Percentiles rank a stretch among this genome's conserved stretches.
These are phyloP conservation scores for Gonatopus flavifemur DNA, from an alignment of 1,140 invertebrate species.

Conservation along the genomic window DNA sequence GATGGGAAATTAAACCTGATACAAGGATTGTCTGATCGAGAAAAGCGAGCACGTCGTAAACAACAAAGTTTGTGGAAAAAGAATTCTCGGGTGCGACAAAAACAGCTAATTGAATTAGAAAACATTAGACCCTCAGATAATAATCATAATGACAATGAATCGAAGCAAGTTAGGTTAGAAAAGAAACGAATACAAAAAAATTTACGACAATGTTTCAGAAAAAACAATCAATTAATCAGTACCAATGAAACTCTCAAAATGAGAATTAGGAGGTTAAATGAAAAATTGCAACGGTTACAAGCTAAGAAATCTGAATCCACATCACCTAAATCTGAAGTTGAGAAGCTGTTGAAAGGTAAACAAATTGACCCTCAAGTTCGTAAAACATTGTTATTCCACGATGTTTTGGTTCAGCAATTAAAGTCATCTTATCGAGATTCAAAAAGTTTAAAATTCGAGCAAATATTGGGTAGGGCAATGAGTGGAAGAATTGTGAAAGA, in stretches of 20 bases:
- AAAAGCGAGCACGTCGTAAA: slow-evolving; percentile 1
- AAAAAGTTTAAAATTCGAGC: slow-evolving; percentile 8
- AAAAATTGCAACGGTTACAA: background rate
- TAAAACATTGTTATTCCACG: slow-evolving; percentile 13
- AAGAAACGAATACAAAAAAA: background rate
- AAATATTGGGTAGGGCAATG: slow-evolving; percentile 6
- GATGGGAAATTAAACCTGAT: too few species aligned
- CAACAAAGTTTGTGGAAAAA: slow-evolving; percentile 3
- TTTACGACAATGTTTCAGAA: slow-evolving; percentile 1
- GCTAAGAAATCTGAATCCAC: background rate
- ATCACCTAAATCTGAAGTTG: slow-evolving; percentile 13
- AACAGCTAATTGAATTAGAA: background rate
- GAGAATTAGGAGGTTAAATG: background rate
- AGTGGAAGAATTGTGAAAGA: slow-evolving; percentile 17
- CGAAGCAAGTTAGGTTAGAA: background rate
- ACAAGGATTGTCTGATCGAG: background rate
- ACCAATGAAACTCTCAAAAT: background rate
- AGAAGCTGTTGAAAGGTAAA: slow-evolving; percentile 9
- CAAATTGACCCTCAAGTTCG: background rate
- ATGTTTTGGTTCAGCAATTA: slow-evolving; percentile 11
- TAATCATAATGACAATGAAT: background rate
- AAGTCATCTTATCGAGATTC: slow-evolving; percentile 1
- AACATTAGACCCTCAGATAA: background rate
- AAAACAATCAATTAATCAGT: background rate
- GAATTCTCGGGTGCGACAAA: background rate